Evolutionary conservation across 2,888 invertebrate species (phyloP).

Genomic region (Athripsodes cinereus): DNA sequence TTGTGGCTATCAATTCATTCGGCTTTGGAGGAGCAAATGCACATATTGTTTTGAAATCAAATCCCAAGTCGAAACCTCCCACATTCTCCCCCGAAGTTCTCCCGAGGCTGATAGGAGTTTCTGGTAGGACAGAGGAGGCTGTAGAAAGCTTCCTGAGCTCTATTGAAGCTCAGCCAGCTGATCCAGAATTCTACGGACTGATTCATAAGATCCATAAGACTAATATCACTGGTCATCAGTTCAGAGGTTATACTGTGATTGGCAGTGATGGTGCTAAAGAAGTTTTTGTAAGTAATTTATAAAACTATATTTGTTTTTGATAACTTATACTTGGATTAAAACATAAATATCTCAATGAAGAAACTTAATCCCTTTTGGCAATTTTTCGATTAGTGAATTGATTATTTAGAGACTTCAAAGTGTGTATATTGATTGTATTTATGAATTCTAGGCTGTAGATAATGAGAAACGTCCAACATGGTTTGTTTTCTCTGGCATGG

Average conservation of each 20-base stretch:
- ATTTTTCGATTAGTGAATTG: too few species aligned
- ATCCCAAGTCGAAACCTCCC: conserved; percentile 62
- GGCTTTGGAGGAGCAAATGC: conserved; percentile 98
- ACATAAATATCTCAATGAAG: too few species aligned
- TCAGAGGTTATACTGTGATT: conserved; percentile 76
- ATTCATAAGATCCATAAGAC: conserved; percentile 67
- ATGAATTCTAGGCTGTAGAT: too few species aligned
- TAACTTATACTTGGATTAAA: too few species aligned
- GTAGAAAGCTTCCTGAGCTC: conserved; percentile 60
- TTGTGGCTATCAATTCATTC: conserved; percentile 91
- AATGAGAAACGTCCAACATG: conserved; percentile 75
- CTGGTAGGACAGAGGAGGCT: conserved; percentile 81
- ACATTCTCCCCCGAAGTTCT: conserved; percentile 42
- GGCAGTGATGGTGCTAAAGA: conserved; percentile 51
- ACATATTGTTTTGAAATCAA: conserved; percentile 80
- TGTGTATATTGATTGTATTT: too few species aligned
- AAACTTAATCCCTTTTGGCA: too few species aligned
- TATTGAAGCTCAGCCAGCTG: conserved; percentile 53
- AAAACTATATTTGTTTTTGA: too few species aligned
- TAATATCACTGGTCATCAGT: conserved; percentile 69
- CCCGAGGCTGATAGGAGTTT: conserved; percentile 68
- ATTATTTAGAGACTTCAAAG: too few species aligned
- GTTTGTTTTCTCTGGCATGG: conserved; percentile 98
- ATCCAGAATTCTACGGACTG: conserved; percentile 70
- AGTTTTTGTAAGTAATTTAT: conserved; percentile 36